Base-by-base conservation (phyloP, 2,888 invertebrate genomes). In the Drosophila pullipes region DNA sequence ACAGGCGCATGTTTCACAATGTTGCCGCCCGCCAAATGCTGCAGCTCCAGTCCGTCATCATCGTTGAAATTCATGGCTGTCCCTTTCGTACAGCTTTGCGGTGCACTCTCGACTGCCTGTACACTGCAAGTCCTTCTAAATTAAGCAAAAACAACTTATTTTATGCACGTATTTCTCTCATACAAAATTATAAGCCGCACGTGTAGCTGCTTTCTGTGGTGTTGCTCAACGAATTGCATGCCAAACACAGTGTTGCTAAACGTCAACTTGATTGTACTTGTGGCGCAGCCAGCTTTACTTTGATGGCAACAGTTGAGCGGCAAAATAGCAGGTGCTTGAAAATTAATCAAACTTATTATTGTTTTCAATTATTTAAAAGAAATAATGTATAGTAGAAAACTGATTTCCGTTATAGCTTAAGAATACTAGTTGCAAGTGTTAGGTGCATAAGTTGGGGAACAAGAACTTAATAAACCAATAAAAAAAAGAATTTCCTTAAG, bases 1-100 rank as follows among this genome's bases (percentile, higher is more conserved):
- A 95, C 83, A 4, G 96, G 95, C n/a, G 94, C 93, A 83, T 95
- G 94, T 75, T 94, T 93, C 25, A 95, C 94, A 76, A 96, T 94
- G 85, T 94, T 95, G 55, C 95, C 95, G 70, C 96, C 96, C 35
- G 95, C 95, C 92, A 95, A 94, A 89, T 94, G 94, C 87, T 94
- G 94, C 25, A 95, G 92, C 78, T 94, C 90, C 71, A 95, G 92
- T 55, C 92, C 91, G 82, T 94, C 94, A 10, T 83, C 89, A 49
- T 86, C 85, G 52, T 89, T 89, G 41, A 90, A 91, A 82, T 87
- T 85, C 92, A 92, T 92, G 60, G 33, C 74, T 76, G 22, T 60
- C 54, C 16, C 7, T 47, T n/a, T 49, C 44, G 22, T 11, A 35
- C 47, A 68, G 78, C 68, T 47, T 16, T 59, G 22, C 30, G 39